Conservation (phyloP, 2,113 vertebrate genomes). For the Podilymbus podiceps region DNA sequence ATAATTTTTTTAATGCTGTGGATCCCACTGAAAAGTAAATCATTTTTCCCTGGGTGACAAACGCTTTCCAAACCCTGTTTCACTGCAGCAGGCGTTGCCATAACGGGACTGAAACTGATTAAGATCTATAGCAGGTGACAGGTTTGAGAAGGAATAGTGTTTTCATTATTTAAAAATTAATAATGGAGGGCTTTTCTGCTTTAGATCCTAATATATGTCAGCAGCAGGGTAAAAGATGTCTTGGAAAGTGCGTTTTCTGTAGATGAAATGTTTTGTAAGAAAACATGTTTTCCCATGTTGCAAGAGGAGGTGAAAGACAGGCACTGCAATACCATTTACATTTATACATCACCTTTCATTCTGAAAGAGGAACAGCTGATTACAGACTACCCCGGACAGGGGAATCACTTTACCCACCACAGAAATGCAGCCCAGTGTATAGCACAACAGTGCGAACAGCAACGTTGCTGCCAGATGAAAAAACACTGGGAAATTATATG, state of each 20-base stretch:
- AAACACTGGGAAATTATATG: background rate
- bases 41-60: background rate
- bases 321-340: background rate
- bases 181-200: background rate
- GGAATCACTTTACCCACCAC: background rate
- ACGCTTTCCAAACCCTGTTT: conserved; percentile 11
- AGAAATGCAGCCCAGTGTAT: background rate
- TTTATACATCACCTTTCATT: background rate
- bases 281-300: background rate
- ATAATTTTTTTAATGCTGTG: conserved; percentile 11
- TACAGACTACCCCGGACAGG: background rate
- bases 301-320: background rate
- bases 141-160: background rate
- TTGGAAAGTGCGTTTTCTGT: background rate
- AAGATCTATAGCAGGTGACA: background rate
- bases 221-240: background rate
- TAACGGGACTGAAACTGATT: conserved; percentile 2
- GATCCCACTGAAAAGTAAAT: conserved; percentile 2
- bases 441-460: background rate
- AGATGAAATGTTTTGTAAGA: background rate
- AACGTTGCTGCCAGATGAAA: background rate
- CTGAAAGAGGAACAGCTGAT: background rate
- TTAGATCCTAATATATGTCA: background rate
- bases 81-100: background rate
- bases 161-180: conserved; percentile 40